Conservation (phyloP, 1,140 invertebrate genomes). For the Zelostemma sp. region DNA sequence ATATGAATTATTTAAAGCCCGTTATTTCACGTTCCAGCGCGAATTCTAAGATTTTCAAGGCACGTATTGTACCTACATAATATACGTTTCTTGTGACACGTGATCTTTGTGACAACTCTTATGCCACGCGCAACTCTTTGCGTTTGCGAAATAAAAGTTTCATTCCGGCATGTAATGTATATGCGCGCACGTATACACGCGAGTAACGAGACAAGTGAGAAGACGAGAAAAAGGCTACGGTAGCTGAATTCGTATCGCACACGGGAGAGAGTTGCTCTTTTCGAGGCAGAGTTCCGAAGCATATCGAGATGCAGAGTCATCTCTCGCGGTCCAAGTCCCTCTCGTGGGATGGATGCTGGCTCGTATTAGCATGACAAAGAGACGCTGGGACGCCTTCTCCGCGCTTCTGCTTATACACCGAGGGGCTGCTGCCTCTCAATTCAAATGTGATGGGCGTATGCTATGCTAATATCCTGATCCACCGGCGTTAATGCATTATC, state of each 20-base stretch:
- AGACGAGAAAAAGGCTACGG: slow-evolving; percentile 22
- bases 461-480: slow-evolving; percentile 69
- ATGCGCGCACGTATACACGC: slow-evolving; percentile 44
- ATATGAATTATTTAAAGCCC: no score
- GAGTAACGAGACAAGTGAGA: slow-evolving; percentile 15
- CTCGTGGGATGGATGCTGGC: slow-evolving; percentile 60
- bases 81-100: no score
- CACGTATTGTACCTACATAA: no score
- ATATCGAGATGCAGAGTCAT: slow-evolving; percentile 51
- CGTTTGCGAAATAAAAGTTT: no score
- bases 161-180: no score
- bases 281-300: slow-evolving; percentile 37
- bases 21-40: no score
- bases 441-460: slow-evolving; percentile 71
- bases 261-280: slow-evolving; percentile 39
- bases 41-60: no score
- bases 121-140: no score
- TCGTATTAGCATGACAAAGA: slow-evolving; percentile 70
- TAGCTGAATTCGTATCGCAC: slow-evolving; percentile 30
- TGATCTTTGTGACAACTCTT: no score
- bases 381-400: slow-evolving; percentile 67
- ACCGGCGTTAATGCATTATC: slow-evolving; percentile 64
- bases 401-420: slow-evolving; percentile 64
- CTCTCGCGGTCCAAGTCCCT: slow-evolving; percentile 48
- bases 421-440: slow-evolving; percentile 65